Evolutionary conservation across 2,797 vertebrate genomes (phyloP).

Genomic region (Antennarius maculatus): DNA sequence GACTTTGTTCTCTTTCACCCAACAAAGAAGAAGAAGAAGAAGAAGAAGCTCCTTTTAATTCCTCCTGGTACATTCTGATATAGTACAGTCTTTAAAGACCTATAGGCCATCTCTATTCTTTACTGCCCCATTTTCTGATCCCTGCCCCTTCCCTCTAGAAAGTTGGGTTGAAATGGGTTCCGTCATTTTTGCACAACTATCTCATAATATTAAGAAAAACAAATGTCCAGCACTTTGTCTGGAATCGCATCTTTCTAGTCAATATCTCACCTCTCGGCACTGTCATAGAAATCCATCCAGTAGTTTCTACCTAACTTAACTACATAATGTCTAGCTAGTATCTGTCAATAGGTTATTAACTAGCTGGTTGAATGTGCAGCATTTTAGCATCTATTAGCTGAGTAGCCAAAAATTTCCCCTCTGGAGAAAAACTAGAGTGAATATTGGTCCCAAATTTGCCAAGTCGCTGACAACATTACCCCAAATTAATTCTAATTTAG

Average conservation of each 20-base stretch:
- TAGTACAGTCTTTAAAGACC: conserved; percentile 1
- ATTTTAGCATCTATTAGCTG: neutral
- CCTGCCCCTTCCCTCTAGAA: no score
- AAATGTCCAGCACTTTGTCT: no score
- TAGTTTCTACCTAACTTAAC: no score
- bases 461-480: neutral
- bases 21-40: conserved; percentile 24
- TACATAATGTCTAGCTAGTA: no score
- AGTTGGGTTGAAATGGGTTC: no score
- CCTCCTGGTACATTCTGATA: neutral
- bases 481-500: neutral
- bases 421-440: neutral
- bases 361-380: neutral
- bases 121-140: no score
- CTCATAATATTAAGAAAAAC: no score
- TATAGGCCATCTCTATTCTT: neutral
- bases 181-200: no score
- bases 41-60: neutral
- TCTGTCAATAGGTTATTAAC: no score
- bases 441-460: neutral
- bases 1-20: conserved; percentile 30
- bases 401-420: neutral
- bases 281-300: no score
- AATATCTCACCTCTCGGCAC: no score
- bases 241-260: no score